Base-by-base conservation (phyloP, 2,797 vertebrate species). In the Sebastes paucispinis region DNA sequence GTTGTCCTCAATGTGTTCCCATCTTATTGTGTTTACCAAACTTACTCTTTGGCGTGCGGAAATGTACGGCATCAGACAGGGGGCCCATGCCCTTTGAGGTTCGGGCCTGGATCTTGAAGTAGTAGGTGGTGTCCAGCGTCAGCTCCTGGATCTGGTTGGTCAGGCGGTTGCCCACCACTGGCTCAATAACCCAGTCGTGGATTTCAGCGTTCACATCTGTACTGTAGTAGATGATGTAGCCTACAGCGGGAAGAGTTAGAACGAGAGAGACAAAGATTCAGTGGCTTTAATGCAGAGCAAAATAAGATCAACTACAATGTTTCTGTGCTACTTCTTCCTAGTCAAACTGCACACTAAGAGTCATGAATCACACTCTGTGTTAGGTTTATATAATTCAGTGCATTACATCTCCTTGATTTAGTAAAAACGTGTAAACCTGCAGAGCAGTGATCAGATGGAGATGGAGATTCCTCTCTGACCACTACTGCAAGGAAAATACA, bases 41-140 rank as follows among this genome's bases (percentile, higher is more conserved):
- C 84, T 73, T 94, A 99, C 98, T 97, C 97, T 99, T 99, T 11
- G 98, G 98, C 8, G 98, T 99, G 82, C 98, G 95, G 95, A 99
- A 99, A 13, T 98, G 97, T 3, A 98, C 98, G 0, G 98, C 97
- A 67, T 99, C 98, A 0, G 98, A 99, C 98, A 99, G 97, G 34
- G 98, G 98, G 12, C 98, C 98, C 98, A 99, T 99, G 84, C 98
- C 98, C 85, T 99, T 99, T 0, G 98, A 99, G 94, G 99, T 99
- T 6, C 98, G 96, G 7, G 98, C 98, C 88, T 99, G 98, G 89
- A 99, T 98, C 93, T 98, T 99, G 95, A 99, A 99, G 94, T 98
- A 99, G 93, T 99, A 99, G 0, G 97, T 96, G 0, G 98, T 99
- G 88, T 99, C 98, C 0, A 99, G 96, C 0, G 98, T 99, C 81